Base-by-base conservation (phyloP, 1,140 invertebrate species). In the Pristionchus pacificus region DNA sequence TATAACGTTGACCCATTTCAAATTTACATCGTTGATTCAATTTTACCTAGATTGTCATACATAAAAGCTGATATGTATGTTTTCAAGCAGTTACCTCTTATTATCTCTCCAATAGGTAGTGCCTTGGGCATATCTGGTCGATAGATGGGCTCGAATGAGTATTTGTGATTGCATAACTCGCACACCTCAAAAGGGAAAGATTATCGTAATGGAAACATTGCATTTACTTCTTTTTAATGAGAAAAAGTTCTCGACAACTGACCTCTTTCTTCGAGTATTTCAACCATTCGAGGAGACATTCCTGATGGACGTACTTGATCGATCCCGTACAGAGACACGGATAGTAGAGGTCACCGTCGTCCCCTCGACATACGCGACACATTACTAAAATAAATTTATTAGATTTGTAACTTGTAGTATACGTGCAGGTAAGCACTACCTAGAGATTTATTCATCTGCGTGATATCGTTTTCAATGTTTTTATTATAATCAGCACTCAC, bases 241-340 rank as follows among this genome's bases (percentile, higher is more conserved):
- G 57, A 25, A 65, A 3, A n/a, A n/a, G n/a, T n/a, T n/a, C n/a
- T n/a, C 30, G 58, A 71, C 29, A 14, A 32, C 60, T 60, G 2
- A 73, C 71, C 71, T 73, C 38, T 19, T 49, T 49, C 38, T 49
- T 49, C 38, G 38, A 49, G 85, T 98, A 97, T 76, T 88, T 88
- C 33, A 90, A 82, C 89, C 89, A 89, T 81, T 90, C 88, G 13
- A 89, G 84, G 33, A 90, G 83, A 81, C 88, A 89, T 73, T 89
- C 88, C 84, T 97, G 95, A 85, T 99, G 96, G 60, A 98, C 97
- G 88, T 91, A 98, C 87, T 97, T 98, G 72, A 98, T 99, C 74
- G 92, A 96, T 59, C 96, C 96, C 14, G 94, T 97, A 85, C 96
- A 98, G 65, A 98, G 95, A 85, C 96, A 99, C 0, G 96, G 96